Base-by-base conservation (phyloP, 2,888 invertebrate species). In the Philereme transversata region DNA sequence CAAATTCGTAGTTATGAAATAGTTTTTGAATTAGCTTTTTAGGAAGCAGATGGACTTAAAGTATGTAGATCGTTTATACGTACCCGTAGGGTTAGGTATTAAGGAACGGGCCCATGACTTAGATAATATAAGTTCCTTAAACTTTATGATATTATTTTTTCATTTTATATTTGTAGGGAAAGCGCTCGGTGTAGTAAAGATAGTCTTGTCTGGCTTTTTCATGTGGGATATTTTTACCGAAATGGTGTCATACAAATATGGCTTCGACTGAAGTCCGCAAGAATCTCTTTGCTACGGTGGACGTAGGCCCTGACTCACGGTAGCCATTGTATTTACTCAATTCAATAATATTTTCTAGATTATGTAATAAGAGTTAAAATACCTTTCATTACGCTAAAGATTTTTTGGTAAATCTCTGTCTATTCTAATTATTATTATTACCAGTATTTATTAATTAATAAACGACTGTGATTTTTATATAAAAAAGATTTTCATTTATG, bases 401-500 rank as follows among this genome's bases (percentile, higher is more conserved):
- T 85, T 86, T 87, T 90, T 87, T 86, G 86, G 86, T 89, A 82
- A 88, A 88, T 88, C 87, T 89, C 88, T 87, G 82, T 86, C 83
- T 90, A 88, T 87, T 83, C 84, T 88, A 84, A 86, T 89, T 88
- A 89, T 90, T 89, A 90, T 88, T 89, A 90, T 88, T 89, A 87
- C 75, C 82, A 70, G 69, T 72, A 70, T 72, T 69, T 71, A 70
- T 72, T 71, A 67, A 62, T 73, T 74, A 89, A 89, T 90, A 92
- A 91, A 92, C 89, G 88, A 90, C 91, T 92, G 91, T 92, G 91
- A 92, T 92, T 91, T 90, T 91, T 89, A 88, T 88, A 86, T 77
- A 70, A 74, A 64, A 47, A 51, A 64, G 55, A 61, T 60, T 73
- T 77, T 74, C 57, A 68, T 71, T 65, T 40, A 40, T 4, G 36